phyloP scores from a whole-genome alignment of 2,113 vertebrate species.

The Delphinapterus leucas region DNA sequence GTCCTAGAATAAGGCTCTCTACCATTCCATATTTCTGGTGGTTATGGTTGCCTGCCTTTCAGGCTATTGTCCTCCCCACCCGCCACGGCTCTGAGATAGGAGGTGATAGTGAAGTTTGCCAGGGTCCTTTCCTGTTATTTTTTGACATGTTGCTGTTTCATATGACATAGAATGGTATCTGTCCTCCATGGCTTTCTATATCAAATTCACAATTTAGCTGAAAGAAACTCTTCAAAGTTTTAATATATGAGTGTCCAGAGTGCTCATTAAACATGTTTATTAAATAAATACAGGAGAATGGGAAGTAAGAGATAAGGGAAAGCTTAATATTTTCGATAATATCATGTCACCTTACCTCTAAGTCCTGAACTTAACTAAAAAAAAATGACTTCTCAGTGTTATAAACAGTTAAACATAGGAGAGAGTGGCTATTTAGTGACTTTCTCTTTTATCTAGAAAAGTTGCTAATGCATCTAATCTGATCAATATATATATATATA shows the following conservation, averaged over 20 bases:
- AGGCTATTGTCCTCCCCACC: rapidly evolving
- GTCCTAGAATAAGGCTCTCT: not conserved
- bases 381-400: not conserved
- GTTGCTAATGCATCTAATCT: not conserved
- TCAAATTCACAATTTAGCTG: not conserved
- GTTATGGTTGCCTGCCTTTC: too few species aligned
- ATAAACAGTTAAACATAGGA: not conserved
- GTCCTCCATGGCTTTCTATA: not conserved
- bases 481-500: too few species aligned
- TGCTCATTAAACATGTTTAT: not conserved
- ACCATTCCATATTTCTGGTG: not conserved
- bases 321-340: not conserved
- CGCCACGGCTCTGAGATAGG: not conserved
- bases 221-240: not conserved
- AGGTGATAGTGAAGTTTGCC: not conserved
- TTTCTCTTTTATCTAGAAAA: not conserved
- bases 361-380: not conserved
- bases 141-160: not conserved
- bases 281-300: not conserved
- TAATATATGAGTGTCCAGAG: not conserved
- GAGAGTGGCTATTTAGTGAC: not conserved
- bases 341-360: not conserved
- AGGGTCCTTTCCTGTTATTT: not conserved
- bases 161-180: not conserved
- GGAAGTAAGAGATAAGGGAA: not conserved